Base-by-base conservation (phyloP, 2,888 invertebrate species). In the Troglohyphantes excavatus region DNA sequence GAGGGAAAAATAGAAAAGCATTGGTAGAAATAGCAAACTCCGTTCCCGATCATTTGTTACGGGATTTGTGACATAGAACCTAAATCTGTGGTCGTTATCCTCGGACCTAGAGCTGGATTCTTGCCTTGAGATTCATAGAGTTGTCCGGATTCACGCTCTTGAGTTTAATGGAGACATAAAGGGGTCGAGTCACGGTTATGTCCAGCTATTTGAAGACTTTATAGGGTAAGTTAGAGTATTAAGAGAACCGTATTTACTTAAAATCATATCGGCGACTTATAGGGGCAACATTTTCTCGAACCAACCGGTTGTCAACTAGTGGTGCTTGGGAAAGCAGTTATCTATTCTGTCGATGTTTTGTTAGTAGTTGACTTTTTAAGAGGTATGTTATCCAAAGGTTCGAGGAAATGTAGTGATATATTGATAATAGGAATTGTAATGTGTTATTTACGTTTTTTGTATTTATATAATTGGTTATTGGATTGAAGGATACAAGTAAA, bases 91-190 rank as follows among this genome's bases (percentile, higher is more conserved):
- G 53, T 53, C 53, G 53, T 53, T 53, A 53, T 53, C 53, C n/a
- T 13, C n/a, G 53, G 53, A 17, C 53, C 53, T n/a, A 17, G 13
- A 5, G 53, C 53, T 17, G n/a, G 53, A 53, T n/a, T 53, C n/a
- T n/a, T 53, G n/a, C 53, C 17, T 2, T 2, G 17, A n/a, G 53
- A 53, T 53, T 53, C 53, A 53, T 53, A 53, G 53, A 53, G 53
- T n/a, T 53, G 17, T n/a, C 53, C 53, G n/a, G 53, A 53, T n/a
- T 53, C 53, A 53, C 53, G 53, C 53, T 53, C 53, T 53, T 53
- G 53, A 53, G 53, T 53, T 53, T 53, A 53, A 53, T 53, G 53
- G 53, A 53, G 53, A 53, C 53, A 53, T 53, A 53, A 53, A 53
- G 53, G 53, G 53, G 53, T 53, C 13, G 5, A 53, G 53, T 53